Evolutionary conservation across 2,113 vertebrate genomes (phyloP).

Genomic region (Piaya cayana): DNA sequence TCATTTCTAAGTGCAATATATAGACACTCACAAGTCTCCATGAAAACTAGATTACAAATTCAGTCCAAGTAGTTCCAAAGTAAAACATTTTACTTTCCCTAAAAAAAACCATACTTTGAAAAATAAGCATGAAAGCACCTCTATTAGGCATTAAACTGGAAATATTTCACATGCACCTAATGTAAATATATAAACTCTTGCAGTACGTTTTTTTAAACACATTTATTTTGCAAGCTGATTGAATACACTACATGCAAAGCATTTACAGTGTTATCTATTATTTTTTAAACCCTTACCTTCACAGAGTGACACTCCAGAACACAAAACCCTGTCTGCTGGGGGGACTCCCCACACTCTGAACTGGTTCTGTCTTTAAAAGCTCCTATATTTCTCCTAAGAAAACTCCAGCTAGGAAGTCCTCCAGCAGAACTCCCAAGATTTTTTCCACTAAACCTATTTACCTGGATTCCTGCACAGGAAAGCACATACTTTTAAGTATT

Average conservation of each 20-base stretch:
- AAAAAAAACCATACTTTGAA: neutral
- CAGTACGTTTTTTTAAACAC: neutral
- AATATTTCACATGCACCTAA: neutral
- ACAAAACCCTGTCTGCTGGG: neutral
- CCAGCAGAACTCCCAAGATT: neutral
- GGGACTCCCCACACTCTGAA: neutral
- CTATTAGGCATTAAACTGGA: neutral
- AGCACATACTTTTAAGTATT: neutral
- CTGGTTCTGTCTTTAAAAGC: neutral
- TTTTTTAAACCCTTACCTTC: neutral
- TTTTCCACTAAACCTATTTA: neutral
- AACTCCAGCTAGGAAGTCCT: neutral
- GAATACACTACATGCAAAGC: neutral
- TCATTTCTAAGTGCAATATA: slow-evolving; percentile 36
- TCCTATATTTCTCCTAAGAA: neutral
- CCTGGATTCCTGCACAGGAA: neutral
- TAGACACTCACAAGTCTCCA: neutral
- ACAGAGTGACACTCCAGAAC: neutral
- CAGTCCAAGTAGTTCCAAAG: slow-evolving; percentile 32
- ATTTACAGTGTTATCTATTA: neutral
- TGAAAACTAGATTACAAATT: slow-evolving; percentile 51
- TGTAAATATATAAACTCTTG: neutral
- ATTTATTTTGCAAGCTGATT: neutral
- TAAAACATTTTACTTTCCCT: slow-evolving; percentile 19
- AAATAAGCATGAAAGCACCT: neutral